Percentiles rank a stretch among this genome's conserved stretches.
Conservation (phyloP, 1,140 invertebrate genomes). For the Brachionus sp. region DNA sequence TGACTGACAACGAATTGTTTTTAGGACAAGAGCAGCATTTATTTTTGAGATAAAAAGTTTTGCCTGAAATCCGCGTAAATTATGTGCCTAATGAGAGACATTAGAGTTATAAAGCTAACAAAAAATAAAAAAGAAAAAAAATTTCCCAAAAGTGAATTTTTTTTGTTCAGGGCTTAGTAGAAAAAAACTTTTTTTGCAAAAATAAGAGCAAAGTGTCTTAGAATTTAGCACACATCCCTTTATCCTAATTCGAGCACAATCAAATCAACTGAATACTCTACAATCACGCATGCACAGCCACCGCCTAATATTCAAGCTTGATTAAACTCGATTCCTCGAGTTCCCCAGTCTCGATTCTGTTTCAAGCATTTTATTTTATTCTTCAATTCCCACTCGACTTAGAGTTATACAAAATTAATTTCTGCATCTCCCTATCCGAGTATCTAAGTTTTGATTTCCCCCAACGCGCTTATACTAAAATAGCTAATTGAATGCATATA, state of each 20-base stretch:
- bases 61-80: neutral
- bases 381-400: neutral
- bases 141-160: slow-evolving; percentile 37
- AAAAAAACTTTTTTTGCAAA: neutral
- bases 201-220: neutral
- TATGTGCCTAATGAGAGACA: neutral
- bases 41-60: slow-evolving; percentile 32
- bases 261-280: slow-evolving; percentile 8
- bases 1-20: neutral
- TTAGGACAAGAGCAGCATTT: slow-evolving; percentile 5
- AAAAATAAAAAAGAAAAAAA: neutral
- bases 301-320: neutral
- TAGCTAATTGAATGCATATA: too few species aligned
- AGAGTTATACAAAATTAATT: neutral
- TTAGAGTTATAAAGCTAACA: slow-evolving; percentile 17
- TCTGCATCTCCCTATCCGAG: neutral
- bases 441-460: neutral
- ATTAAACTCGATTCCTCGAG: neutral
- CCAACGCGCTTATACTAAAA: neutral
- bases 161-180: neutral
- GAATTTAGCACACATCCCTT: neutral
- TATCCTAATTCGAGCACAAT: slow-evolving; percentile 15
- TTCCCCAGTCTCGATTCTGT: neutral
- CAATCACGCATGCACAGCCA: neutral
- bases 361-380: neutral